Evolutionary conservation across 2,888 invertebrate species (phyloP).

Genomic region (Volucella bombylans): DNA sequence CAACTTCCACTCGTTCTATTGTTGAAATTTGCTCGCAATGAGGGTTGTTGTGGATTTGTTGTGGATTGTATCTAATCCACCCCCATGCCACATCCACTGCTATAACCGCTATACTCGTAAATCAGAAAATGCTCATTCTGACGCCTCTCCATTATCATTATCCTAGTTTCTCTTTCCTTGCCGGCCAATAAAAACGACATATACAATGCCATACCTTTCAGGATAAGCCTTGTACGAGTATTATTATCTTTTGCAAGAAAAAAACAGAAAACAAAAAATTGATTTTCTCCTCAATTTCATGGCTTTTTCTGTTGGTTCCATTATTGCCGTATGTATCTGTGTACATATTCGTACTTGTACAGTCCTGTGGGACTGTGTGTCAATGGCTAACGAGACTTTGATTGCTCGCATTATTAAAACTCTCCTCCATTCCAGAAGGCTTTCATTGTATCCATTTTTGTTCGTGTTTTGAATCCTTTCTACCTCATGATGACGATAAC

Average conservation of each 20-base stretch:
- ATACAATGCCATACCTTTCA: slow-evolving; percentile 3
- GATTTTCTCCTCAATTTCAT: no score
- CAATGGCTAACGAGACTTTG: slow-evolving; percentile 69
- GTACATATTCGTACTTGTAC: neutral
- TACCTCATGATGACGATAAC: slow-evolving; percentile 20
- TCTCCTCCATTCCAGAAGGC: neutral
- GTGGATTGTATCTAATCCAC: no score
- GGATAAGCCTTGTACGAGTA: slow-evolving; percentile 18
- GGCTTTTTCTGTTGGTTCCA: neutral
- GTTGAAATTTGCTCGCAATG: neutral
- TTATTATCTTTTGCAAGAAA: neutral
- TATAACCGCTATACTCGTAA: slow-evolving; percentile 18
- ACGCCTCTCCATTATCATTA: slow-evolving; percentile 64
- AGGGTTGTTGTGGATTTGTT: neutral
- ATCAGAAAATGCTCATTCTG: slow-evolving; percentile 64
- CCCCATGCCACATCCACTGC: neutral
- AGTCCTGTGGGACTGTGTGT: slow-evolving; percentile 10
- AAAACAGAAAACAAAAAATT: neutral
- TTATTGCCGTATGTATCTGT: slow-evolving; percentile 8
- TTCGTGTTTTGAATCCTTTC: slow-evolving; percentile 33
- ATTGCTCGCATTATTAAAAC: slow-evolving; percentile 67
- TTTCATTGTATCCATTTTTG: slow-evolving; percentile 12
- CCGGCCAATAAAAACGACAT: slow-evolving; percentile 59
- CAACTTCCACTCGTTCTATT: slow-evolving; percentile 34
- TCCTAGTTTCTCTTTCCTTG: slow-evolving; percentile 26